phyloP scores from a whole-genome alignment of 2,888 invertebrate genomes.

The Busseola fusca region DNA sequence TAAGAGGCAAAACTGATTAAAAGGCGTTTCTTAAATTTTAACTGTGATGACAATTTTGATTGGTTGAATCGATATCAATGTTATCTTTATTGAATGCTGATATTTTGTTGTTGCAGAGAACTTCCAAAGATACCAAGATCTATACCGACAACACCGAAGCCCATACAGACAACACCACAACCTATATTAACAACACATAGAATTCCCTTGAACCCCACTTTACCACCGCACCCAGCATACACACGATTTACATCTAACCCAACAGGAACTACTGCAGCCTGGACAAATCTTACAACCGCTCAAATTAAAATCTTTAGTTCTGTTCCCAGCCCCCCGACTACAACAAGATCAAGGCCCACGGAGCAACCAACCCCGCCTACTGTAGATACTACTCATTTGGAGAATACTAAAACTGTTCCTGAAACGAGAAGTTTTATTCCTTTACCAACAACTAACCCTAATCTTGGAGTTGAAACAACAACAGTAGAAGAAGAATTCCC shows the following conservation, averaged over 20 bases:
- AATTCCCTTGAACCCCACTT: not conserved
- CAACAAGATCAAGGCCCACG: not conserved
- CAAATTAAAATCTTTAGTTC: not conserved
- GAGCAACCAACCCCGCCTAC: slow-evolving; percentile 6
- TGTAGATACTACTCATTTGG: slow-evolving; percentile 9
- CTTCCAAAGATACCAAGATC: slow-evolving; percentile 1
- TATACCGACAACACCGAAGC: not conserved
- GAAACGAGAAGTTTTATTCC: slow-evolving; percentile 1
- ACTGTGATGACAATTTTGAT: not conserved
- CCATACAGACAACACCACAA: not conserved
- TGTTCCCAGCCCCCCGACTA: not conserved
- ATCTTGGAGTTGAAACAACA: slow-evolving; percentile 18
- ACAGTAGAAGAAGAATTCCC: slow-evolving; percentile 11
- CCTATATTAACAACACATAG: not conserved
- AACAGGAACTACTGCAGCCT: not conserved
- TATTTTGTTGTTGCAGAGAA: slow-evolving; percentile 26
- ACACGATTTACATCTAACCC: not conserved
- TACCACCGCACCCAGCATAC: not conserved
- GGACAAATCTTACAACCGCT: not conserved
- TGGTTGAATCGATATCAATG: not conserved
- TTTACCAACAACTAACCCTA: not conserved
- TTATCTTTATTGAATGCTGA: not conserved
- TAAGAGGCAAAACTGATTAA: not conserved
- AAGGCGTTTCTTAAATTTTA: not conserved
- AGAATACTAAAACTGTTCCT: slow-evolving; percentile 13